phyloP scores from a whole-genome alignment of 2,888 invertebrate species.

The Tetragonisca angustula region DNA sequence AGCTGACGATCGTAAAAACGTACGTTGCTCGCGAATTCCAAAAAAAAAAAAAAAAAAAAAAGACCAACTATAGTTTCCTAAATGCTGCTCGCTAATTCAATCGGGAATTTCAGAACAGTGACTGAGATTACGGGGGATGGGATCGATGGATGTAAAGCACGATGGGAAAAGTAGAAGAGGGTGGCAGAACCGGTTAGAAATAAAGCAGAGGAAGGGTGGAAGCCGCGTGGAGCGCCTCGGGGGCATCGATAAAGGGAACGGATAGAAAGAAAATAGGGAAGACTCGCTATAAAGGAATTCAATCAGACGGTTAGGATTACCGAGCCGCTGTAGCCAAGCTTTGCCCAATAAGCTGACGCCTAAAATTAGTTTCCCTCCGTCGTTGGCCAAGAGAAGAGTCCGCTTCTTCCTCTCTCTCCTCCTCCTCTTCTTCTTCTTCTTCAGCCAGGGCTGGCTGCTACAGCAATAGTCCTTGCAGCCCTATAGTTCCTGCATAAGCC shows the following conservation, averaged over 20 bases:
- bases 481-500: conserved; percentile 7
- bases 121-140: conserved; percentile 28
- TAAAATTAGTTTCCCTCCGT: conserved; percentile 49
- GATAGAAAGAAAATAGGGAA: conserved; percentile 46
- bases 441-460: neutral
- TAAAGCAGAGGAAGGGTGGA: neutral
- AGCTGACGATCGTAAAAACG: too few relatives aligned
- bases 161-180: neutral
- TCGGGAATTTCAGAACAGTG: conserved; percentile 23
- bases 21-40: too few relatives aligned
- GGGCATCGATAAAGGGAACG: conserved; percentile 30
- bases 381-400: too few relatives aligned
- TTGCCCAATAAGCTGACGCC: conserved; percentile 53
- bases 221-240: neutral
- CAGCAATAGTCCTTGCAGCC: conserved; percentile 4
- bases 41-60: too few relatives aligned
- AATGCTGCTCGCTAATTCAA: conserved; percentile 10
- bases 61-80: too few relatives aligned
- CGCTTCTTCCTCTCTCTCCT: neutral
- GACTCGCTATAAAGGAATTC: conserved; percentile 65
- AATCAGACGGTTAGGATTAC: conserved; percentile 66
- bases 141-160: conserved; percentile 10
- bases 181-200: neutral
- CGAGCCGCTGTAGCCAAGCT: conserved; percentile 30
- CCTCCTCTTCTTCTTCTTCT: neutral